Conservation (phyloP, 2,113 vertebrate species). For the Himantopus leucocephalus region DNA sequence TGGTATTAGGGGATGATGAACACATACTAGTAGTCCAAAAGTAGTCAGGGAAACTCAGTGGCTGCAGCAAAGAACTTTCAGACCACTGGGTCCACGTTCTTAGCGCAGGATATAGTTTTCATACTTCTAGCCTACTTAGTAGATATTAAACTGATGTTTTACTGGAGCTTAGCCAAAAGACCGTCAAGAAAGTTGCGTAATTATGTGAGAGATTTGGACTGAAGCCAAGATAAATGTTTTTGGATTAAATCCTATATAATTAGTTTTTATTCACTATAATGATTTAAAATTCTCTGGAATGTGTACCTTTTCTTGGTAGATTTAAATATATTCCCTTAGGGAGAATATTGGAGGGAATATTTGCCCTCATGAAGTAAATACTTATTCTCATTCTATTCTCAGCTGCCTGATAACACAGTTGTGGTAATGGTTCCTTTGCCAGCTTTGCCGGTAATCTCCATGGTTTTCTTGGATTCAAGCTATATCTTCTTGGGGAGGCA, state of each 20-base stretch:
- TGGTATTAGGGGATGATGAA: neutral
- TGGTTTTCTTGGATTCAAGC: neutral
- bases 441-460: neutral
- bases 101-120: neutral
- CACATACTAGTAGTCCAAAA: neutral
- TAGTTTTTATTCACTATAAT: neutral
- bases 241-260: neutral
- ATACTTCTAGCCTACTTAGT: neutral
- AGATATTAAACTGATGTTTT: neutral
- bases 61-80: neutral
- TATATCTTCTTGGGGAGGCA: neutral
- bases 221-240: neutral
- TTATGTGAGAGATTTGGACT: neutral
- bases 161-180: neutral
- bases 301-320: neutral
- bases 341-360: neutral
- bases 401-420: neutral
- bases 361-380: neutral
- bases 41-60: neutral
- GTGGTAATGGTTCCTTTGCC: neutral
- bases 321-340: neutral
- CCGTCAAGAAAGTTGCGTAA: neutral
- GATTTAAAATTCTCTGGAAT: neutral
- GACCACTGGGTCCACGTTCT: neutral
- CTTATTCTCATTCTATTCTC: neutral